Evolutionary conservation across 37 sponge, comb jelly and placozoan species (phyloP), one percentile per base, ranked within the genome.

Genomic region (Oopsacas minuta): DNA sequence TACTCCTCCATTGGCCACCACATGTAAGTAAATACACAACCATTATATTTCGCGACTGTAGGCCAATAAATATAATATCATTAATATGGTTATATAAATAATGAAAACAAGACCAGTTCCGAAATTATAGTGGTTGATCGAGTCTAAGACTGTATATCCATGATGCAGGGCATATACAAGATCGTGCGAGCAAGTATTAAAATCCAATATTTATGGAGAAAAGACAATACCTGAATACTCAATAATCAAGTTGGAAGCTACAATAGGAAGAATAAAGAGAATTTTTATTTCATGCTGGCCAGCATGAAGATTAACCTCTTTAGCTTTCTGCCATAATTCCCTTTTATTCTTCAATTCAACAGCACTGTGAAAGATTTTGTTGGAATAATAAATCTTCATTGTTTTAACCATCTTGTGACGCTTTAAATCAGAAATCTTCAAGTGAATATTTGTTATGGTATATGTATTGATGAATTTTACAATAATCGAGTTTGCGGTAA

Each of bases 341-440:
- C 89, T 88, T 34, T 93, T 91, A 92, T 95, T 95, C 84, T 95
- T 95, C 22, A 95, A 86, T 82, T 95, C 93, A 82, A 95, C 90
- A 35, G 90, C 92, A 75, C 86, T 91, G 82, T 91, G 94, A 0
- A 91, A 90, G 20, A 92, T 91, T 28, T 92, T 86, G 82, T 88
- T 93, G 82, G 88, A 93, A 82, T 95, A 95, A 83, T 91, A 93
- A n/a, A 95, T 39, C 37, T 93, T 91, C 35, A 95, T 53, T 32
- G 93, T 94, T 38, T 90, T 83, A 52, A 93, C 94, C 96, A 95
- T 95, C 82, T 95, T 95, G 12, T 85, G 84, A 38, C 91, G 89
- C 86, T 91, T 93, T 37, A 93, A 86, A 82, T 95, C 96, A 28
- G 85, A 61, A 52, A 95, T 91, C 3, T 86, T 85, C 1, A 93